A percentile compares a stretch with the other conserved stretches of the same genome.
These are phyloP conservation scores for Pangasius sanitwongsei DNA, from an alignment of 2,797 vertebrate species.

Conservation along the genomic window DNA sequence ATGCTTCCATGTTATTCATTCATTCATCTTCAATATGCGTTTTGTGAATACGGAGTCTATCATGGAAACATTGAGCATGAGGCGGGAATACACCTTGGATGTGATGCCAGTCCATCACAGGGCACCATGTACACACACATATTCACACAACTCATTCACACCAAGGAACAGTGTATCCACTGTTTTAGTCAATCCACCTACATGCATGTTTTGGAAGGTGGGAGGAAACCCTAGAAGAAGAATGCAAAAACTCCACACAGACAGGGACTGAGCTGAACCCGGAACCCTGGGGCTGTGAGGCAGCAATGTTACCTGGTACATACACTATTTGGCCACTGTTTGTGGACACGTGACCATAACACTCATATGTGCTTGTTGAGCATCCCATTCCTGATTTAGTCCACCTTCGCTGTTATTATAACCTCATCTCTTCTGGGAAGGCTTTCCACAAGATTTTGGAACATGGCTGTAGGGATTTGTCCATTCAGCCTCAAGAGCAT, in stretches of 20 bases:
- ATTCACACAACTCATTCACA: background rate
- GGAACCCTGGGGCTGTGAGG: background rate
- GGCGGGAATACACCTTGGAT: background rate
- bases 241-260: background rate
- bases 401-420: background rate
- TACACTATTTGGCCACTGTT: background rate
- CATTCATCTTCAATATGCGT: background rate
- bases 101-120: background rate
- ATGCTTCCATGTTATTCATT: background rate
- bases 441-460: background rate
- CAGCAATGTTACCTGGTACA: background rate
- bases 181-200: background rate
- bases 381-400: background rate
- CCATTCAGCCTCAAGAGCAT: background rate
- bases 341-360: background rate
- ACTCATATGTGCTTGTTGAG: background rate
- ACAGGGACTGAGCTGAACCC: background rate
- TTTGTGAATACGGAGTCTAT: background rate
- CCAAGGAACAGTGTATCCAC: background rate
- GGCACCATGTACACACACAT: background rate
- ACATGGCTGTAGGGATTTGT: background rate
- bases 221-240: background rate
- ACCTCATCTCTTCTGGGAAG: no score
- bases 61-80: background rate
- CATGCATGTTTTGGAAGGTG: background rate